Evolutionary conservation across 2,888 invertebrate species (phyloP), one percentile per base, ranked within the genome.

Genomic region (Caenorhabditis japonica): DNA sequence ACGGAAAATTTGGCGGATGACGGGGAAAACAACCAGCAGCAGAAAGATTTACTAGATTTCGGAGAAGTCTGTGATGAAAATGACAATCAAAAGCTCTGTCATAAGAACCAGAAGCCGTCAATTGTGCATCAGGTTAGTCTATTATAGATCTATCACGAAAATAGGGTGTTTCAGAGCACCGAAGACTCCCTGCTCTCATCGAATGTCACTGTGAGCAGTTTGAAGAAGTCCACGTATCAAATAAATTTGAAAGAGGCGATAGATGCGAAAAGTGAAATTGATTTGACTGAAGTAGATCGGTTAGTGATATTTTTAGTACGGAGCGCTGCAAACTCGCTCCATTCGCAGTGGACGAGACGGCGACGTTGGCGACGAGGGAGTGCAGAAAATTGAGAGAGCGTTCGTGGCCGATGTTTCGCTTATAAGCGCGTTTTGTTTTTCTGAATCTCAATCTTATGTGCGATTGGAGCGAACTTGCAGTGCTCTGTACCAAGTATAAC

Each of bases 271-370:
- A 69, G 68, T 33, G 68, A 74, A 17, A 41, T 74, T 8, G 68
- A 74, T 58, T 30, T 52, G 0, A 33, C 34, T 3, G 59, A 74
- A 36, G 49, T 74, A 1, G 74, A 74, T 13, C 51, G 56, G 62
- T 69, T 5, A 27, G 44, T 13, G 8, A n/a, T n/a, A n/a, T n/a
- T n/a, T n/a, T n/a, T n/a, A n/a, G n/a, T n/a, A n/a, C n/a, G n/a
- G n/a, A n/a, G n/a, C n/a, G n/a, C n/a, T n/a, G n/a, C n/a, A n/a
- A n/a, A n/a, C n/a, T n/a, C n/a, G n/a, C n/a, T n/a, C n/a, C n/a
- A n/a, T n/a, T n/a, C n/a, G n/a, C n/a, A n/a, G n/a, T n/a, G n/a
- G n/a, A n/a, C n/a, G n/a, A n/a, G n/a, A n/a, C n/a, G n/a, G n/a
- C n/a, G n/a, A n/a, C n/a, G n/a, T n/a, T n/a, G n/a, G n/a, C n/a